Evolutionary conservation across 92 coral and sea anemone genomes (phyloP), one percentile per base, ranked within the genome.

Genomic region (Actinernus sp.): DNA sequence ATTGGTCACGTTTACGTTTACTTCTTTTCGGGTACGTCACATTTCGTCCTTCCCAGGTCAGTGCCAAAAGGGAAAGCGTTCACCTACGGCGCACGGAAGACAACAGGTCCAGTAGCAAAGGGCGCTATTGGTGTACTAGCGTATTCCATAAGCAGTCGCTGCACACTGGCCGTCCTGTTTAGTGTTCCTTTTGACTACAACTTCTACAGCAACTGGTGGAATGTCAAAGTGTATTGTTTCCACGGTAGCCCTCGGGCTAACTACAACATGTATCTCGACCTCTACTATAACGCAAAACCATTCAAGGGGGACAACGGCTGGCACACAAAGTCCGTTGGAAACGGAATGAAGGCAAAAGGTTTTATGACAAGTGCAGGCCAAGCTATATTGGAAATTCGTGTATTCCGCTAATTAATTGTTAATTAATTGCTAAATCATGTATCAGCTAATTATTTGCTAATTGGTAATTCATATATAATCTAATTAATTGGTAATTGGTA

Each of bases 41-140:
- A 74, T 23, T 31, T 19, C 0, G 36, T 31, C 4, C 81, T 50
- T 4, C 81, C 74, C 19, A 11, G 18, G 18, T 36, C 16, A 1
- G 63, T 74, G 13, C 2, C n/a, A 40, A 28, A 28, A 11, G 6
- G 1, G 18, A 5, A 58, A 17, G 84, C 77, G 6, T 4, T 58
- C 9, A 28, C 76, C 12, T 82, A 82, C 71, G 19, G 13, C 10
- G 53, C 71, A 3, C 68, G 78, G 19, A 82, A 82, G 40, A 43
- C 72, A 0, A 9, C 13, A 0, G 78, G 84, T 0, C 72, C 88
- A 0, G 78, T 65, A 0, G 88, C 88, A 4, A 73, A 17, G 4
- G 88, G 88, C 1, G 88, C 51, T 1, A 84, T 76, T 9, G 88
- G 85, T 9, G 78, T 58, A 26, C 2, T 76, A 28, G 48, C 84